A percentile compares a stretch with the other conserved stretches of the same genome.
Conservation (phyloP, 2,113 vertebrate species). For the Prolemur simus region DNA sequence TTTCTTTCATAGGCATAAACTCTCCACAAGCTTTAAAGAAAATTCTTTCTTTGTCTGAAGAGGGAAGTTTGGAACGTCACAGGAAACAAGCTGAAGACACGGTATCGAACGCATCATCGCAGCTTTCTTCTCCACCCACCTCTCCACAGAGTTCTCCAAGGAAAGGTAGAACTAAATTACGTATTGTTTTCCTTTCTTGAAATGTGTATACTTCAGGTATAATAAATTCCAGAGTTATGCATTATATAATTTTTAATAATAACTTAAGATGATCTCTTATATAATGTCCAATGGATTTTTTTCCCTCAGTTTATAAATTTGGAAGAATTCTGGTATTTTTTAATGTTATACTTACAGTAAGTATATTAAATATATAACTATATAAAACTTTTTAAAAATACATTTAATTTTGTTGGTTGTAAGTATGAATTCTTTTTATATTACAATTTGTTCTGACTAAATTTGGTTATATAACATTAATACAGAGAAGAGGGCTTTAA, state of each 20-base stretch:
- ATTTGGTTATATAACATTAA: background rate
- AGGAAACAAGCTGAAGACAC: conserved; percentile 92
- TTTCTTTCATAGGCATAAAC: conserved; percentile 90
- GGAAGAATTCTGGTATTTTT: background rate
- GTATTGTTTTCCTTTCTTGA: background rate
- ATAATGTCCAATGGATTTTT: background rate
- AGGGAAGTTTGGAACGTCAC: conserved; percentile 92
- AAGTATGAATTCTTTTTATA: background rate
- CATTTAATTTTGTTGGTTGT: background rate
- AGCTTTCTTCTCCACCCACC: conserved; percentile 94
- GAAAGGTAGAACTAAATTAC: conserved; percentile 89
- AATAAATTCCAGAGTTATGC: background rate
- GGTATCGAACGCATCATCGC: conserved; percentile 92
- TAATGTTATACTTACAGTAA: background rate
- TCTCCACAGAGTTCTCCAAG: conserved; percentile 97
- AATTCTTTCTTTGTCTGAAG: conserved; percentile 97
- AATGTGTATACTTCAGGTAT: background rate
- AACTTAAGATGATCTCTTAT: background rate
- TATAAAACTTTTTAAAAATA: background rate
- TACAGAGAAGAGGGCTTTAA: background rate
- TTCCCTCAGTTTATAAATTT: background rate
- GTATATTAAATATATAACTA: background rate
- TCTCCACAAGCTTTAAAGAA: conserved; percentile 99
- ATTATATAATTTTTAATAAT: background rate
- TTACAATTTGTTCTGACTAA: background rate